A percentile compares a stretch with the other conserved stretches of the same genome.
Evolutionary conservation across 2,113 vertebrate species (phyloP).

Genomic region (Numenius arquata): DNA sequence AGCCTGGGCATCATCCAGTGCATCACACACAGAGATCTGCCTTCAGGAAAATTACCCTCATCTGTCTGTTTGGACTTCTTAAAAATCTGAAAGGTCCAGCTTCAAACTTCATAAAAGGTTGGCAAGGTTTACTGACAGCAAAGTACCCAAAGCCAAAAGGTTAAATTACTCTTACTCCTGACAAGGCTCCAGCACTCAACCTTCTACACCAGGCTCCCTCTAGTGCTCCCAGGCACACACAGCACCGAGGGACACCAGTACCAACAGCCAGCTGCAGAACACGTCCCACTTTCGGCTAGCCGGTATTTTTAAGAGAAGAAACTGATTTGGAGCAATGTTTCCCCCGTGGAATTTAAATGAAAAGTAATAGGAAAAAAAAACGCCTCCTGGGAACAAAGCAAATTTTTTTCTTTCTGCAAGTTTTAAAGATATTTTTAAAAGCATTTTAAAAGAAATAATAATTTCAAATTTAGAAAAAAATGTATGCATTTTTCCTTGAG

Average conservation of each 20-base stretch:
- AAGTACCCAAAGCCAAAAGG: neutral
- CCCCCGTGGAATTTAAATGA: neutral
- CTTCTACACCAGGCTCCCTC: conserved; percentile 2
- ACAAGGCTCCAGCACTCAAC: neutral
- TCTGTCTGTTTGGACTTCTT: neutral
- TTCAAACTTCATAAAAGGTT: neutral
- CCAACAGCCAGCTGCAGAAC: fast-evolving
- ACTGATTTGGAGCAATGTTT: neutral
- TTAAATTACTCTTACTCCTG: fast-evolving
- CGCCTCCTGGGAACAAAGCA: neutral
- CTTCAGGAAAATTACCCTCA: neutral
- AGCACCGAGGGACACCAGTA: neutral
- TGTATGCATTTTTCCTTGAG: neutral
- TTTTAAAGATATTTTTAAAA: neutral
- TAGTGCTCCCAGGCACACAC: neutral
- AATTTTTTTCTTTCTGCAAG: neutral
- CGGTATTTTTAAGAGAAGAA: neutral
- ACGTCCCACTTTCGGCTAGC: too few relatives aligned
- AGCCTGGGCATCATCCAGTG: neutral
- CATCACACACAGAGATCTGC: neutral
- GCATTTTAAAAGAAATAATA: neutral
- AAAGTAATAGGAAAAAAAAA: neutral
- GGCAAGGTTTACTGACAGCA: neutral
- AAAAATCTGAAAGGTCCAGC: neutral
- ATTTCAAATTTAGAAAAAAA: neutral